Percentiles rank a stretch among this genome's conserved stretches.
Evolutionary conservation across 2,888 invertebrate species (phyloP).

Genomic region (Agrenia bidenticulata): DNA sequence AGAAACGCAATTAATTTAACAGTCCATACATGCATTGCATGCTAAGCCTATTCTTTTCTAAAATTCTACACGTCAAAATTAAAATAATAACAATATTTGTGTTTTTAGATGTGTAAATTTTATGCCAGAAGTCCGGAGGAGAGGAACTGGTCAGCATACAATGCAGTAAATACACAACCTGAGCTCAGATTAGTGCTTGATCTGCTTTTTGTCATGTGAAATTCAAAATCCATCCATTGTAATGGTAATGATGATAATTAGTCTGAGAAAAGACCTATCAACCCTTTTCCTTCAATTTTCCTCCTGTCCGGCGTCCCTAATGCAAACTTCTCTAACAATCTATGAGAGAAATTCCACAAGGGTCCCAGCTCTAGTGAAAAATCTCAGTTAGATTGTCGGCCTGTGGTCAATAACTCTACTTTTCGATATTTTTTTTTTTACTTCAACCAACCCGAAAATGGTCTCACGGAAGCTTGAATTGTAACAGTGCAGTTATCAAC

Average conservation of each 20-base stretch:
- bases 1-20: slow-evolving; percentile 24
- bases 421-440: too few species aligned
- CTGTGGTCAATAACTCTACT: too few species aligned
- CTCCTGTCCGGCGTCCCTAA: background rate
- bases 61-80: slow-evolving; percentile 9
- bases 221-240: slow-evolving; percentile 9
- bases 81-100: slow-evolving; percentile 15
- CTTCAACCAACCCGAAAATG: too few species aligned
- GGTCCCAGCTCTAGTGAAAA: too few species aligned
- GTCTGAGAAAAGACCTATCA: slow-evolving; percentile 4
- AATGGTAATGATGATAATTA: slow-evolving; percentile 15
- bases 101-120: slow-evolving; percentile 6
- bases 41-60: slow-evolving; percentile 8
- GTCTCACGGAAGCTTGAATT: too few species aligned
- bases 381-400: too few species aligned
- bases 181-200: too few species aligned
- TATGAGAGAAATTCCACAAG: too few species aligned
- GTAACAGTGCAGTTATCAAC: too few species aligned
- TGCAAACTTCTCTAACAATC: too few species aligned
- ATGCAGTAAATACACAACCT: too few species aligned
- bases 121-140: background rate
- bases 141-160: too few species aligned
- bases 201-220: background rate
- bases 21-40: slow-evolving; percentile 16
- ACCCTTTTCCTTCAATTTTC: background rate